These are phyloP conservation scores for Sinotaia quadrata DNA, from an alignment of 2,888 invertebrate genomes.

Conservation along the genomic window DNA sequence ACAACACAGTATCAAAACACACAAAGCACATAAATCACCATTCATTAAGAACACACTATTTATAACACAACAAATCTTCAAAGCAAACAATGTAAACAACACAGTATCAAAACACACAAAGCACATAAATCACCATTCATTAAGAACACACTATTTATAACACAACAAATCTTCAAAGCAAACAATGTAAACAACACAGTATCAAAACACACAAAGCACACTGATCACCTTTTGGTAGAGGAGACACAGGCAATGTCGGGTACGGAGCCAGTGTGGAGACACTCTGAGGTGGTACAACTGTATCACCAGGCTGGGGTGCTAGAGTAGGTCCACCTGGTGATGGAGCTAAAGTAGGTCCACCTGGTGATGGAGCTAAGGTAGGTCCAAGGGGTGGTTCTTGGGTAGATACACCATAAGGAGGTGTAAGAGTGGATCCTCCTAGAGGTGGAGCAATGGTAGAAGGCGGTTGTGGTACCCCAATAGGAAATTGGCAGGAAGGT, in stretches of 20 bases:
- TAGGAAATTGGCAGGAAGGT: slow-evolving; percentile 39
- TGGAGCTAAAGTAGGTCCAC: slow-evolving; percentile 31
- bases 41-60: no score
- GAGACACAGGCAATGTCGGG: not conserved
- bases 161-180: no score
- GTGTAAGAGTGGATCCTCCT: slow-evolving; percentile 18
- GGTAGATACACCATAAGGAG: slow-evolving; percentile 32
- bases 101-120: no score
- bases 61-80: no score
- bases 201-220: no score
- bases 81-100: no score
- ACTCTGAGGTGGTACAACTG: slow-evolving; percentile 18
- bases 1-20: no score
- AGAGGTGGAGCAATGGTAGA: slow-evolving; percentile 32
- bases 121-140: no score
- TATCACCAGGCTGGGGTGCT: slow-evolving; percentile 14
- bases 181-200: no score
- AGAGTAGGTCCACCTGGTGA: slow-evolving; percentile 27
- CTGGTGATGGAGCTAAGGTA: slow-evolving; percentile 37
- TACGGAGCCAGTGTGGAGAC: not conserved
- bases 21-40: no score
- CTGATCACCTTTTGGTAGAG: not conserved
- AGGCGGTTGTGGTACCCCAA: slow-evolving; percentile 27
- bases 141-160: no score
- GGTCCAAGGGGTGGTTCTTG: slow-evolving; percentile 31